A percentile compares a stretch with the other conserved stretches of the same genome.
Conservation (phyloP, 2,113 vertebrate genomes). For the Carassius auratus region DNA sequence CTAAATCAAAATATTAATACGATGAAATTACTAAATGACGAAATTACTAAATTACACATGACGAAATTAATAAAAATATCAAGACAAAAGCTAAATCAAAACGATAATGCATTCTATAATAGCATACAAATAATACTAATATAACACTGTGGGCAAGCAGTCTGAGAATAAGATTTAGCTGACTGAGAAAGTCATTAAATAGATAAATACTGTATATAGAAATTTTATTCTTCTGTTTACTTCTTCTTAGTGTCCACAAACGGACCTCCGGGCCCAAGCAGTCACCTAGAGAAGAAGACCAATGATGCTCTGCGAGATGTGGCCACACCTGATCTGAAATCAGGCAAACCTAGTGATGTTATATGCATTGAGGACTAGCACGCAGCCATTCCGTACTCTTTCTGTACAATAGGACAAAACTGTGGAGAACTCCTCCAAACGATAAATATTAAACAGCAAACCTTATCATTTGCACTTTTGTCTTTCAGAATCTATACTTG, state of each 20-base stretch:
- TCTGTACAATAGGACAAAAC: background rate
- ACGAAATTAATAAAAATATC: no score
- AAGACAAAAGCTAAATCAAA: no score
- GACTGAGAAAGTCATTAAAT: background rate
- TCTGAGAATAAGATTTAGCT: background rate
- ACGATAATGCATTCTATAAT: no score
- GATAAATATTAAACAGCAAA: constrained; percentile 43
- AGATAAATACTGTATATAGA: background rate
- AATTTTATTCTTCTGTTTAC: background rate
- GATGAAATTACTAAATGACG: no score
- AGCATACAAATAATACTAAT: background rate
- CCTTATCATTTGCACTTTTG: constrained; percentile 76
- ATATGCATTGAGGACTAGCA: constrained; percentile 78
- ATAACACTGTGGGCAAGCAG: background rate
- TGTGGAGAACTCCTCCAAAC: constrained; percentile 15
- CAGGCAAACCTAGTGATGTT: constrained; percentile 74
- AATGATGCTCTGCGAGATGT: constrained; percentile 76
- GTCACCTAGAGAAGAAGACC: constrained; percentile 79
- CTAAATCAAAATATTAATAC: no score
- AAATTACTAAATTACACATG: no score
- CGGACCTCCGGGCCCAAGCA: constrained; percentile 70
- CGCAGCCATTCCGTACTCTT: constrained; percentile 33
- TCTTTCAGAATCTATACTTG: constrained; percentile 61
- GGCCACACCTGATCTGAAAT: constrained; percentile 72
- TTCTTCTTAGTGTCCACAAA: constrained; percentile 75